These are phyloP conservation scores for Scrobipalpa atriplicella DNA, from an alignment of 2,888 invertebrate species.

Conservation along the genomic window DNA sequence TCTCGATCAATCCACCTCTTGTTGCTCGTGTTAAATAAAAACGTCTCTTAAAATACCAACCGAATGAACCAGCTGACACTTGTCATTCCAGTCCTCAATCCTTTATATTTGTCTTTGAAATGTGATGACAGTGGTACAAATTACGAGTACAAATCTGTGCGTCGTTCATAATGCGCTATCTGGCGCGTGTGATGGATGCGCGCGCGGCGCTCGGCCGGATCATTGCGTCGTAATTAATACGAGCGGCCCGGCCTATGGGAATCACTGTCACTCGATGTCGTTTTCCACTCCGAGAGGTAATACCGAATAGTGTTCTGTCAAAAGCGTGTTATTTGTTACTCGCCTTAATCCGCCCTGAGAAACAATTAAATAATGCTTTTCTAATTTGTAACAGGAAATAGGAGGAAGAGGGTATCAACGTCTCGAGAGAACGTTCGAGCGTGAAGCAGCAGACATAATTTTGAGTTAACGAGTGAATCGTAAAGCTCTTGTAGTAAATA, in stretches of 20 bases:
- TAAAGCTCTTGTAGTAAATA: conserved; percentile 75
- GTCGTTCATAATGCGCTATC: conserved; percentile 80
- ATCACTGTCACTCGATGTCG: conserved; percentile 72
- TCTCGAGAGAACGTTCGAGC: conserved; percentile 29
- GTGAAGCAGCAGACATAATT: conserved; percentile 63
- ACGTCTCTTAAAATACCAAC: conserved; percentile 79
- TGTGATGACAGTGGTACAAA: conserved; percentile 83
- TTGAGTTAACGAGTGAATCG: conserved; percentile 77
- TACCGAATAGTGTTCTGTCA: conserved; percentile 66
- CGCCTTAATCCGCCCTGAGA: conserved; percentile 50
- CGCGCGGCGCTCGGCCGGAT: conserved; percentile 59
- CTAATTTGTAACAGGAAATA: conserved; percentile 46
- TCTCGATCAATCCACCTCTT: conserved; percentile 82
- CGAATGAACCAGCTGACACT: conserved; percentile 77
- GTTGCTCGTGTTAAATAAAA: conserved; percentile 81
- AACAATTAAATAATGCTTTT: conserved; percentile 48
- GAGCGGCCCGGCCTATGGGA: conserved; percentile 67
- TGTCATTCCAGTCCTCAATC: conserved; percentile 80
- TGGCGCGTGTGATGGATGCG: conserved; percentile 76
- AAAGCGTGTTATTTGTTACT: conserved; percentile 58
- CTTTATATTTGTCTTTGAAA: conserved; percentile 83
- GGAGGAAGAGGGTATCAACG: conserved; percentile 27
- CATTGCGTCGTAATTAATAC: conserved; percentile 79
- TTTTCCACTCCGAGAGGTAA: conserved; percentile 69
- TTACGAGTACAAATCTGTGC: conserved; percentile 81